phyloP scores from a whole-genome alignment of 2,113 vertebrate species.

The Toxotes jaculatrix region DNA sequence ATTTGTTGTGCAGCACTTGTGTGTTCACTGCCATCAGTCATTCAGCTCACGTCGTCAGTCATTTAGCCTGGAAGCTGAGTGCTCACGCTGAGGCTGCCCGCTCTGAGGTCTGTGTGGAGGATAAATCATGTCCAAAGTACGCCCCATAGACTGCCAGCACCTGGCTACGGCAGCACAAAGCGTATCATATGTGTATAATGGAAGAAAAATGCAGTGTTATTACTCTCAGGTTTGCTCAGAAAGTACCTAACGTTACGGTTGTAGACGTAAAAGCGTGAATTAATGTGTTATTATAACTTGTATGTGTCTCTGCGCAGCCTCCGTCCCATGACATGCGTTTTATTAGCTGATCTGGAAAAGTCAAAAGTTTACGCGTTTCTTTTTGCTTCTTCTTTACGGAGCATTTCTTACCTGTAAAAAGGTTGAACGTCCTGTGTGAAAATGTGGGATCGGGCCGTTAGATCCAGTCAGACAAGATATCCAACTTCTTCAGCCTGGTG shows the following conservation, averaged over 20 bases:
- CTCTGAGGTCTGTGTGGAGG: neutral
- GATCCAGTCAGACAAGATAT: conserved; percentile 56
- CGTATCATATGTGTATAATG: neutral
- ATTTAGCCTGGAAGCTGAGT: neutral
- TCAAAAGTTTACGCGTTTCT: neutral
- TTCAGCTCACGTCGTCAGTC: conserved; percentile 55
- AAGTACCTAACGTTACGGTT: neutral
- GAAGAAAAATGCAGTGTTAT: neutral
- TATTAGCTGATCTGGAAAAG: neutral
- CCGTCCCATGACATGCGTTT: neutral
- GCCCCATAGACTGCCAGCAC: conserved; percentile 4
- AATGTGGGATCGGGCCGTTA: conserved; percentile 5
- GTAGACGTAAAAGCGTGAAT: neutral
- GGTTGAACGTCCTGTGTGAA: neutral
- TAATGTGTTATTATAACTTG: neutral
- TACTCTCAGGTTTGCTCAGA: neutral
- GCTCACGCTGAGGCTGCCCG: conserved; percentile 1
- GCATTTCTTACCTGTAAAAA: conserved; percentile 47
- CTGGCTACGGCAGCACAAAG: neutral
- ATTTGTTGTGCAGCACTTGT: conserved; percentile 47
- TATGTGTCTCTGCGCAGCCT: neutral
- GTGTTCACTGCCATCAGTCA: conserved; percentile 53
- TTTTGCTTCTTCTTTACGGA: neutral
- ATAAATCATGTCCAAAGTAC: neutral
- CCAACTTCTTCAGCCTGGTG: conserved; percentile 57